Base-by-base conservation (phyloP, 2,113 vertebrate species). In the Sisor rabdophorus region DNA sequence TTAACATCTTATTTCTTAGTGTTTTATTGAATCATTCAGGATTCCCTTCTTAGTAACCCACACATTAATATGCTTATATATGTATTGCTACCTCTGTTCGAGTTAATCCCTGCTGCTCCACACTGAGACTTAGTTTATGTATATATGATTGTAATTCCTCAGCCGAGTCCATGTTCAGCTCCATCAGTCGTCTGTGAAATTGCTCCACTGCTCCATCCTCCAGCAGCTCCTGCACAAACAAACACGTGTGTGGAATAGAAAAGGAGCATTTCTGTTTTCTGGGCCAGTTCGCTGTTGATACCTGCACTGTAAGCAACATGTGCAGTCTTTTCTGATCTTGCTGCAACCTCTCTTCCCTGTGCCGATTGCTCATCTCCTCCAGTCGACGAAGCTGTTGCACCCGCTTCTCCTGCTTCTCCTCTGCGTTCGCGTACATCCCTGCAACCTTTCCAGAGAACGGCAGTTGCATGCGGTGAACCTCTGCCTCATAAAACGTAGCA, bases 111-210 rank as follows among this genome's bases (percentile, higher is more conserved):
- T 81, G 75, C 77, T 96, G 95, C 74, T 98, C 95, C 80, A 99
- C 89, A 0, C 93, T 93, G 6, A 91, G 58, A 77, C 92, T 94
- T 80, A 99, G 91, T 72, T 98, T 98, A 80, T 92, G 93, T 84
- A 98, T 96, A 81, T 98, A 98, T 1, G 96, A 98, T 89, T 96
- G 97, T 50, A 99, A 92, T 73, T 99, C 97, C 73, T 98, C 95
- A 0, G 95, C 93, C 3, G 96, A 98, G 90, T 98, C 96, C 97
- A 99, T 98, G 90, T 98, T 98, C 77, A 98, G 90, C 84, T 97
- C 94, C 67, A 96, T 87, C 85, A 99, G 90, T 44, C 91, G 94
- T 89, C 94, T 96, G 82, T 96, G 96, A 82, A 98, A 98, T 26
- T 95, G 95, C 76, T 93, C 92, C 79, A 91, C 17, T 52, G 90